Conservation (phyloP, 2,113 vertebrate genomes). For the Pterocles burchelli region DNA sequence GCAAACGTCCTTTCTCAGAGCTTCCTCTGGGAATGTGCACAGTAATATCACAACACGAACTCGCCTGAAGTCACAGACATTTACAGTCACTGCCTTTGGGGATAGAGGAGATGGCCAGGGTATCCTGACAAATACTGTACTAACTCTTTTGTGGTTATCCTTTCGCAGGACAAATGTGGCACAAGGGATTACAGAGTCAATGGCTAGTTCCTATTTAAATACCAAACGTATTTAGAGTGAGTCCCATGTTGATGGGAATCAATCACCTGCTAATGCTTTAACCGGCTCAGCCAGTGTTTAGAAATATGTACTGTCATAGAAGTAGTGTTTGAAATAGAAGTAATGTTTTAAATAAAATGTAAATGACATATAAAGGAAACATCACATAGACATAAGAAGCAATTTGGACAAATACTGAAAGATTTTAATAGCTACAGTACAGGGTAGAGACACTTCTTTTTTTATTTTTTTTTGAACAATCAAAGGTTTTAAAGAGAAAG, state of each 20-base stretch:
- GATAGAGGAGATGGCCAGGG: constrained; percentile 76
- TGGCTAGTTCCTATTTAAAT: constrained; percentile 85
- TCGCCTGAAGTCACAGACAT: constrained; percentile 81
- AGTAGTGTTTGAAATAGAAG: neutral
- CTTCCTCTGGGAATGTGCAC: constrained; percentile 77
- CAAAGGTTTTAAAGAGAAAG: neutral
- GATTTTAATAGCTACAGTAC: neutral
- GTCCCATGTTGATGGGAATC: constrained; percentile 74
- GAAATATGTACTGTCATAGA: constrained; percentile 22
- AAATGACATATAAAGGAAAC: neutral
- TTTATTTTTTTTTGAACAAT: neutral
- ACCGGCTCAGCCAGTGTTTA: constrained; percentile 65
- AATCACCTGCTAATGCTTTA: constrained; percentile 83
- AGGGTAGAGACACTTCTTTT: neutral
- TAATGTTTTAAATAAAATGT: constrained; percentile 5
- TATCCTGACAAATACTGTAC: constrained; percentile 83
- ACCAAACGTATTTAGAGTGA: constrained; percentile 77
- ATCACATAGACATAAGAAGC: neutral
- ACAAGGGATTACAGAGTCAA: constrained; percentile 84
- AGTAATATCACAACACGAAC: constrained; percentile 83
- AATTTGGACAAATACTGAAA: neutral
- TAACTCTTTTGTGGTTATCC: constrained; percentile 82
- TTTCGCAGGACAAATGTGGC: constrained; percentile 75
- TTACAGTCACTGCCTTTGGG: constrained; percentile 85
- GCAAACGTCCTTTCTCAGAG: constrained; percentile 72